phyloP scores from a whole-genome alignment of 1,140 invertebrate genomes.

The Eurosta solidaginis region DNA sequence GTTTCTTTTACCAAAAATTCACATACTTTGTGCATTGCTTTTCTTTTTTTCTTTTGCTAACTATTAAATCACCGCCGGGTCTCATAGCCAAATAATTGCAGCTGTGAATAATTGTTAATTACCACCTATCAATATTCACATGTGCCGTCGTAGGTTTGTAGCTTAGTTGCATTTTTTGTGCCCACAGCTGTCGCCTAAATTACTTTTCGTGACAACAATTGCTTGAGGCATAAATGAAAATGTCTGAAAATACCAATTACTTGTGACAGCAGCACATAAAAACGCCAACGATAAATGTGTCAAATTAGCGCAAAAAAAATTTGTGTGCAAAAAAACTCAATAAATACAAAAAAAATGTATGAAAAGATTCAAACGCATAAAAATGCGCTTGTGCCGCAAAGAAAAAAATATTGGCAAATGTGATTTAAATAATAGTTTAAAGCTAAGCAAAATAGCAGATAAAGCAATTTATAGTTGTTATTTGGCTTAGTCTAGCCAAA shows the following conservation, averaged over 20 bases:
- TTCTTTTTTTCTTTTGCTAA: no score
- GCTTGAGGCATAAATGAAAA: conserved; percentile 23
- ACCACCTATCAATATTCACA: background rate
- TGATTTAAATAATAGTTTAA: background rate
- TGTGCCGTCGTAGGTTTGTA: background rate
- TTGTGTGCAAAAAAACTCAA: background rate
- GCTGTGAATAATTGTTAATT: conserved; percentile 21
- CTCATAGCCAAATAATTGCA: background rate
- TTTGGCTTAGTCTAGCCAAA: conserved; percentile 1
- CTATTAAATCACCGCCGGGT: background rate
- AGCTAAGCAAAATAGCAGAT: background rate
- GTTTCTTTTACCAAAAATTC: no score
- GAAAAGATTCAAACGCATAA: background rate
- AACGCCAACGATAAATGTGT: conserved; percentile 12
- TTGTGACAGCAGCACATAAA: background rate
- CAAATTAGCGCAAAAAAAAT: conserved; percentile 8
- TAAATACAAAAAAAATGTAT: background rate
- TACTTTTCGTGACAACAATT: background rate
- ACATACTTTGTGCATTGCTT: no score
- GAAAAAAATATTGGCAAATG: background rate
- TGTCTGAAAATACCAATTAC: conserved; percentile 11
- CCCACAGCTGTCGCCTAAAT: conserved; percentile 19
- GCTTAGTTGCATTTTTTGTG: background rate
- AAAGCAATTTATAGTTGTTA: background rate
- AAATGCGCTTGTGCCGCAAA: background rate